A percentile compares a stretch with the other conserved stretches of the same genome.
These are phyloP conservation scores for Drosophila nigrodunni DNA, from an alignment of 1,140 invertebrate species.

Conservation along the genomic window DNA sequence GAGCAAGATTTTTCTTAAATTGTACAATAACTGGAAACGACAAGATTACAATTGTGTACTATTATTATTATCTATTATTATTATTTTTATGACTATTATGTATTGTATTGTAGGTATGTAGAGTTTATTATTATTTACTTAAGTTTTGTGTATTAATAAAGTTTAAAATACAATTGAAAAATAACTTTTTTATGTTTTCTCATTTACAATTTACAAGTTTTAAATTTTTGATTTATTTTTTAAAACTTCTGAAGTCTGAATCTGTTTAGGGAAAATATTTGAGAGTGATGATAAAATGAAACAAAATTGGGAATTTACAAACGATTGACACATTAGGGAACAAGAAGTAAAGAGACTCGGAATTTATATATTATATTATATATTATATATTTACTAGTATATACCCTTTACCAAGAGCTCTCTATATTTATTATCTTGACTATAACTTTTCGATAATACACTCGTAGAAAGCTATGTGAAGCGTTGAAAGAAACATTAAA, in stretches of 20 bases:
- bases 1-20: constrained; percentile 55
- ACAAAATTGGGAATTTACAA: constrained; percentile 31
- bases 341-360: constrained; percentile 1
- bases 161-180: constrained; percentile 78
- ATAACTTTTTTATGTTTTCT: constrained; percentile 42
- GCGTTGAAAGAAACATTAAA: not conserved
- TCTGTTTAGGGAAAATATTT: constrained; percentile 65
- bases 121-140: constrained; percentile 79
- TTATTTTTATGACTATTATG: constrained; percentile 80
- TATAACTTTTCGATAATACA: not conserved
- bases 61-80: constrained; percentile 79
- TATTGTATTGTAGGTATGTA: constrained; percentile 84
- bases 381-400: not conserved
- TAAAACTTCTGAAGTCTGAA: constrained; percentile 64
- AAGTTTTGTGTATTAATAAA: constrained; percentile 83
- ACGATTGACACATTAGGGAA: constrained; percentile 29
- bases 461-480: no score
- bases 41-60: constrained; percentile 79
- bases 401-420: constrained; percentile 6
- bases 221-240: constrained; percentile 13
- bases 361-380: not conserved
- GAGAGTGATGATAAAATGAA: constrained; percentile 19
- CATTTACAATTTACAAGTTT: constrained; percentile 26
- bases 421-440: not conserved
- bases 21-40: constrained; percentile 81